phyloP scores from a whole-genome alignment of 2,888 invertebrate genomes.

The Chironomus riparius region DNA sequence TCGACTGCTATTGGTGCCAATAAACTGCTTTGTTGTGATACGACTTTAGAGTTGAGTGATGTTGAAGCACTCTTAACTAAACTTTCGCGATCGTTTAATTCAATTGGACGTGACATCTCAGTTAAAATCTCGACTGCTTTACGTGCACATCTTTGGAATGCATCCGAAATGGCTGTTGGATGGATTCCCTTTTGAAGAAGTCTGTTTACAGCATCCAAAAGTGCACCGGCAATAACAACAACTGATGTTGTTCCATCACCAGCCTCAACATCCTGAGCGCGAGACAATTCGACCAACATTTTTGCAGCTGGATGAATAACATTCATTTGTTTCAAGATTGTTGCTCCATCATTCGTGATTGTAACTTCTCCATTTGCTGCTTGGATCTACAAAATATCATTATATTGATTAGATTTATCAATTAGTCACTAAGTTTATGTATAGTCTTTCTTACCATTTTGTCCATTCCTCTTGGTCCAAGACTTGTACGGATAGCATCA shows the following conservation, averaged over 20 bases:
- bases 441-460: conserved; percentile 71
- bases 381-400: conserved; percentile 65
- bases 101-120: conserved; percentile 76
- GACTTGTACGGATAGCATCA: conserved; percentile 96
- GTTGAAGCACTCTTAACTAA: conserved; percentile 94
- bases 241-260: conserved; percentile 99
- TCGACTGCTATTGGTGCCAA: conserved; percentile 96
- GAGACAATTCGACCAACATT: conserved; percentile 92
- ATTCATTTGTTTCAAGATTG: conserved; percentile 97
- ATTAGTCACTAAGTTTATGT: no score
- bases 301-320: conserved; percentile 71
- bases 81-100: conserved; percentile 76
- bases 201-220: conserved; percentile 90
- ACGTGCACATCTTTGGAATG: conserved; percentile 66
- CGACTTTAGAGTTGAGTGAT: conserved; percentile 96
- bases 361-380: conserved; percentile 95
- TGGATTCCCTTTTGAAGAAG: conserved; percentile 90
- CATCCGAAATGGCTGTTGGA: conserved; percentile 94
- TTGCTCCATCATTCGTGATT: conserved; percentile 99
- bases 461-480: conserved; percentile 99
- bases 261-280: conserved; percentile 98
- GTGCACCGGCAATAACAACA: conserved; percentile 92
- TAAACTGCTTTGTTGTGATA: conserved; percentile 92
- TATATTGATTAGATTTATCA: no score
- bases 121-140: conserved; percentile 56